Evolutionary conservation across 1,140 invertebrate genomes (phyloP), one percentile per base, ranked within the genome.

Genomic region (Lordiphosa mommai): DNA sequence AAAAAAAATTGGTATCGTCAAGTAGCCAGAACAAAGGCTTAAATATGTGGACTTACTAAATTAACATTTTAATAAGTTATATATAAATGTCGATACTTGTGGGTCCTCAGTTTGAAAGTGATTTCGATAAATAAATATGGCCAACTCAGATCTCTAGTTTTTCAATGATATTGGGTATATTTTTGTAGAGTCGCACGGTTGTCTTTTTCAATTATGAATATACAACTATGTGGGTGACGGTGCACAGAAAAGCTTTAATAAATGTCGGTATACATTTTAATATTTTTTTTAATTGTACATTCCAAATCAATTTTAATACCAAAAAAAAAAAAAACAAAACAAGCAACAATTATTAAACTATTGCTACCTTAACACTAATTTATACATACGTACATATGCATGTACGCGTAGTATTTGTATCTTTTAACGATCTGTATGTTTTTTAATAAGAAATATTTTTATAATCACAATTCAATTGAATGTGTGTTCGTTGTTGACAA

Each of bases 371-470:
- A 60, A 69, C 41, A 43, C 49, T 76, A 37, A 58, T 80, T 79
- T 71, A 30, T 38, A 52, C 23, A 38, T 51, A 37, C 32, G 63
- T 43, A 12, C 59, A 27, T 63, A 55, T 55, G 52, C 33, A 80
- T 58, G 58, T 66, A 69, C 14, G 46, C 33, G 61, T 67, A 72
- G 52, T 67, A 72, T 79, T 60, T 72, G 61, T 72, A 72, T 69
- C 76, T 74, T 82, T 80, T 71, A 55, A 80, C 66, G 71, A 80
- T 80, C 76, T 80, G 43, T 80, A 84, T 80, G 76, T 80, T 84
- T 80, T 27, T 80, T 55, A 58, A 70, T 84, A 77, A 84, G 61
- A 58, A 82, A 66, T 80, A 72, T 74, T 49, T 76, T 76, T 74
- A 56, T 74, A 61, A 55, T 57, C 57, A 59, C 53, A 69, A 61